A percentile compares a stretch with the other conserved stretches of the same genome.
Conservation (phyloP, 2,113 vertebrate species). For the Tenebrosternarchus preto region DNA sequence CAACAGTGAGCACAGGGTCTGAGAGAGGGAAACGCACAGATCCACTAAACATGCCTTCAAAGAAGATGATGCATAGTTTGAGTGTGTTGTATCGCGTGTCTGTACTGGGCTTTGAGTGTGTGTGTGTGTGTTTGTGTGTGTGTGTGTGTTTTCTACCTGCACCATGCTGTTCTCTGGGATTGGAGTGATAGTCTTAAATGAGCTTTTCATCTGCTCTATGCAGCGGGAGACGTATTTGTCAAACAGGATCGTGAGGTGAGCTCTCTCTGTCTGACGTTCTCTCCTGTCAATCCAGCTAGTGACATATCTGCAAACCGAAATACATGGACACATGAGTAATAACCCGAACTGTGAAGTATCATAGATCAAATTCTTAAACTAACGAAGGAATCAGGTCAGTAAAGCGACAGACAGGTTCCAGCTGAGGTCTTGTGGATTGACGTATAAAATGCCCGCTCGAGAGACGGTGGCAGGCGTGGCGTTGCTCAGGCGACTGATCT, state of each 20-base stretch:
- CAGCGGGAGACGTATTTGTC: conserved; percentile 72
- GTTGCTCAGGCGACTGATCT: conserved; percentile 74
- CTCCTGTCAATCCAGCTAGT: conserved; percentile 76
- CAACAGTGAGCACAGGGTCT: conserved; percentile 78
- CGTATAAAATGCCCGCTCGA: conserved; percentile 71
- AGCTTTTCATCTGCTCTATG: conserved; percentile 76
- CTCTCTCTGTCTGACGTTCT: conserved; percentile 75
- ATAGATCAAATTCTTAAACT: not conserved
- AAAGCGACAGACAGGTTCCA: conserved; percentile 73
- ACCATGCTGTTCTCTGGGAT: conserved; percentile 81
- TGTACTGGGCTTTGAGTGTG: not conserved
- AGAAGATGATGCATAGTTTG: not conserved
- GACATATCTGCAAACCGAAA: conserved; percentile 61
- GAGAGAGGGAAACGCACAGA: conserved; percentile 34
- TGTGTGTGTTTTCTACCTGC: conserved; percentile 58
- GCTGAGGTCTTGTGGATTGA: conserved; percentile 77
- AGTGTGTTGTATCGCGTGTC: conserved; percentile 21
- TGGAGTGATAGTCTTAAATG: conserved; percentile 75
- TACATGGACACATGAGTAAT: not conserved
- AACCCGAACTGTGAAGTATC: too few relatives aligned
- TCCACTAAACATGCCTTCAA: not conserved
- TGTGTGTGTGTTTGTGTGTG: not conserved
- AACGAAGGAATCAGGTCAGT: not conserved
- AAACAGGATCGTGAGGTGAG: conserved; percentile 76
- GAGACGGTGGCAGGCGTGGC: conserved; percentile 75